phyloP scores from a whole-genome alignment of 2,797 vertebrate genomes.

The Dromococcyx pavoninus region DNA sequence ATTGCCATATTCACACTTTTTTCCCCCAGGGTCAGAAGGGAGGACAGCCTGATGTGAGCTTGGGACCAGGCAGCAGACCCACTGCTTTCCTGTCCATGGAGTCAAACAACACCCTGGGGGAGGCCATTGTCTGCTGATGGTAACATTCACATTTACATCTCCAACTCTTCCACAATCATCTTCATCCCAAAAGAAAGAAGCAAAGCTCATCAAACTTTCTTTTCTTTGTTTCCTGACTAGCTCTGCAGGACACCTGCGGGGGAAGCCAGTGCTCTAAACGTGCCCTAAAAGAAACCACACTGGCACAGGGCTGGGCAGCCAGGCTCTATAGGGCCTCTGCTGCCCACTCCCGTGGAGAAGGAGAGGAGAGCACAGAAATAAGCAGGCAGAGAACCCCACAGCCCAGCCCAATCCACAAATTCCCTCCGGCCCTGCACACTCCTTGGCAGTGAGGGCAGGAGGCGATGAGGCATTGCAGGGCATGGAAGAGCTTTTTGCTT shows the following conservation, averaged over 20 bases:
- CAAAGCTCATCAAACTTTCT: background rate
- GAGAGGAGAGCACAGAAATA: background rate
- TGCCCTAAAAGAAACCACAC: background rate
- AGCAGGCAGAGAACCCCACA: background rate
- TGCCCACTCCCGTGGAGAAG: accelerated
- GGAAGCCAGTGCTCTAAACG: background rate
- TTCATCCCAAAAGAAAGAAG: background rate
- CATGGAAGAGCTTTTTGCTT: background rate
- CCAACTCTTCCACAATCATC: background rate
- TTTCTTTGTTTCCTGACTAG: background rate
- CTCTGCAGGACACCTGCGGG: background rate
- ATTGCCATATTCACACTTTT: background rate
- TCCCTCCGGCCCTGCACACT: background rate
- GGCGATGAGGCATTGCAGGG: accelerated
- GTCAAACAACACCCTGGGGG: background rate
- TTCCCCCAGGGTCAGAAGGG: background rate
- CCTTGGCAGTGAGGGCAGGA: background rate
- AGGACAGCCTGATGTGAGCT: background rate
- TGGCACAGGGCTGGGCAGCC: background rate
- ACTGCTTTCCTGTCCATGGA: background rate
- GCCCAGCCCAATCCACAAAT: accelerated
- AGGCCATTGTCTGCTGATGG: background rate
- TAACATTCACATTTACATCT: background rate
- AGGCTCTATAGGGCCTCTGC: background rate
- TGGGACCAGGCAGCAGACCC: background rate